A percentile compares a stretch with the other conserved stretches of the same genome.
Conservation (phyloP, 2,888 invertebrate genomes). For the Rhaphigaster nebulosa region DNA sequence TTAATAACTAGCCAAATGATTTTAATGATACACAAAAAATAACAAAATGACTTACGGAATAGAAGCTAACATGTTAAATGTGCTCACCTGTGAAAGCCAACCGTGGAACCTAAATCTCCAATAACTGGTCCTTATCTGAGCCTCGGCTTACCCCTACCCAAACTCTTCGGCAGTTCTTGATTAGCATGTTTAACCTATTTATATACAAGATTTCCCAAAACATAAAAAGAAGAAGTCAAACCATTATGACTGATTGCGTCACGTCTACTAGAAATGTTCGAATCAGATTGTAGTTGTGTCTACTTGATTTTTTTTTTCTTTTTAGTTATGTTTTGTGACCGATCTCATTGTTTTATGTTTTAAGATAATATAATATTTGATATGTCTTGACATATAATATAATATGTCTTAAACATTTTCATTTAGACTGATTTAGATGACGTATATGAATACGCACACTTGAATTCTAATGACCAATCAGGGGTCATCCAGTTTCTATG, state of each 20-base stretch:
- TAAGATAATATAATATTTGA: not conserved
- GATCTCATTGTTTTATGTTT: too few species aligned
- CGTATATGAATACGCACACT: not conserved
- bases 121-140: constrained; percentile 42
- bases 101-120: not conserved
- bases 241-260: not conserved
- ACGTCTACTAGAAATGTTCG: not conserved
- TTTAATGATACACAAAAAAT: not conserved
- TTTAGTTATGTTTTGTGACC: not conserved
- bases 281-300: not conserved
- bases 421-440: too few species aligned
- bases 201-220: not conserved
- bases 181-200: constrained; percentile 19
- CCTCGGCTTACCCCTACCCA: not conserved
- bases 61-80: not conserved
- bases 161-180: constrained; percentile 1
- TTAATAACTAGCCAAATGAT: too few species aligned
- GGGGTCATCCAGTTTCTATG: not conserved
- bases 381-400: too few species aligned
- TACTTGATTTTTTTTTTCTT: not conserved
- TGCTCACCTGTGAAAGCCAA: not conserved
- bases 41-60: not conserved
- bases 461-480: not conserved
- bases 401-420: too few species aligned
- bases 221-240: not conserved